phyloP scores from a whole-genome alignment of 2,888 invertebrate species.

The Ephialtes manifestator region DNA sequence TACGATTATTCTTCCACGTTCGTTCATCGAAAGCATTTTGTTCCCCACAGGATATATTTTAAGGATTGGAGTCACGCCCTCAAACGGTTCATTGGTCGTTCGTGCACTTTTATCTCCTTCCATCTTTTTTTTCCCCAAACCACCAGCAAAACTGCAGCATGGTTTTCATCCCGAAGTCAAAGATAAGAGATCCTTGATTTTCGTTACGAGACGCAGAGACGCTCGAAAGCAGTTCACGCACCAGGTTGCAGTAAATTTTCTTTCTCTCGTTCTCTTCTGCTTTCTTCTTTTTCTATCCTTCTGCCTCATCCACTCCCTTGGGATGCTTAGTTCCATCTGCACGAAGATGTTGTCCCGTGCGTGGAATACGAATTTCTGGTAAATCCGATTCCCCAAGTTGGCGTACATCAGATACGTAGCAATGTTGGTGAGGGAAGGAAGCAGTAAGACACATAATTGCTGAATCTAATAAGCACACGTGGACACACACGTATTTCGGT shows the following conservation, averaged over 20 bases:
- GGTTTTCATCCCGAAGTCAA: constrained; percentile 54
- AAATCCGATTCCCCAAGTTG: constrained; percentile 48
- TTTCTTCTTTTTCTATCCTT: background rate
- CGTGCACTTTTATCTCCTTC: constrained; percentile 30
- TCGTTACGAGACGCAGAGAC: background rate
- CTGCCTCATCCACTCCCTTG: constrained; percentile 19
- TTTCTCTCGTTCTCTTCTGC: no score
- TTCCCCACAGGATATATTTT: constrained; percentile 47
- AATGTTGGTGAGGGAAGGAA: background rate
- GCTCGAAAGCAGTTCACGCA: constrained; percentile 17
- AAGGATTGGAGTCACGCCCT: constrained; percentile 59
- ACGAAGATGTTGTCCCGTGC: constrained; percentile 14
- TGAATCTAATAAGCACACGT: constrained; percentile 62
- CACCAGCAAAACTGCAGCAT: constrained; percentile 1
- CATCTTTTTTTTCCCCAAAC: background rate
- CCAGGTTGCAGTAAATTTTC: background rate
- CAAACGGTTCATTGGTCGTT: constrained; percentile 62
- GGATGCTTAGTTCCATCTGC: constrained; percentile 9
- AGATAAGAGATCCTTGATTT: constrained; percentile 38
- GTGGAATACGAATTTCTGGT: constrained; percentile 41
- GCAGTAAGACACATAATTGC: constrained; percentile 55
- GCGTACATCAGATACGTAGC: constrained; percentile 23
- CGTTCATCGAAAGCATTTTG: constrained; percentile 32
- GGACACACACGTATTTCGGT: constrained; percentile 38
- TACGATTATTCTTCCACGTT: background rate